phyloP scores from a whole-genome alignment of 30 jellyfish, hydroid and myxozoan genomes.

The Chironex yamaguchii region DNA sequence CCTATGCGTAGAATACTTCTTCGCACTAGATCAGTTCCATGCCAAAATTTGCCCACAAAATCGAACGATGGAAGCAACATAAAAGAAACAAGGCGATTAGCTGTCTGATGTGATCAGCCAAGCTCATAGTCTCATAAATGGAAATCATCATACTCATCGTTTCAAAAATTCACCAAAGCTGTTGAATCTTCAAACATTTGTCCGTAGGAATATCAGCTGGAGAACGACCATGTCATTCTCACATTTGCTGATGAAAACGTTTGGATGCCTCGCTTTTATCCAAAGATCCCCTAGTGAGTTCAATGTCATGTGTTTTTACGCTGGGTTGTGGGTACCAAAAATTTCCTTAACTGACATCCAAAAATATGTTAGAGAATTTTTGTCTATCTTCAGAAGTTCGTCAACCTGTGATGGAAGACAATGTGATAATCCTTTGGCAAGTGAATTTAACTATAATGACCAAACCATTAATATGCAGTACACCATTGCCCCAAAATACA shows the following conservation, averaged over 20 bases:
- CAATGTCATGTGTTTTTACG: not conserved
- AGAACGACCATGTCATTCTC: conserved; percentile 17
- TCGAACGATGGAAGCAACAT: conserved; percentile 19
- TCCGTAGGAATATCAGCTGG: not conserved
- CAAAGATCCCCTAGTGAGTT: no score
- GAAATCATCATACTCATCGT: conserved; percentile 28
- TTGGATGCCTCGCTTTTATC: no score
- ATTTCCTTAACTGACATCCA: no score
- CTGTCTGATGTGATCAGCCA: conserved; percentile 12
- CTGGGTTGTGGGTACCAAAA: not conserved
- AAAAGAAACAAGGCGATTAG: conserved; percentile 10
- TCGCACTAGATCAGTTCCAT: conserved; percentile 50
- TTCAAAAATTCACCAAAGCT: conserved; percentile 22
- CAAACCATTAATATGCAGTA: no score
- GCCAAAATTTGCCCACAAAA: conserved; percentile 40
- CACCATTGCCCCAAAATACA: no score
- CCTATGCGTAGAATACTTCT: conserved; percentile 55
- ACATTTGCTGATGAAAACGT: not conserved
- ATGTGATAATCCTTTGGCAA: no score
- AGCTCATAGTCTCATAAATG: not conserved
- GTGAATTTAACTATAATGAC: no score
- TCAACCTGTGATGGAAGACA: no score
- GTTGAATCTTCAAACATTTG: conserved; percentile 21
- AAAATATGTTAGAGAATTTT: no score
- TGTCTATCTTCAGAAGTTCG: no score